phyloP scores from a whole-genome alignment of 2,888 invertebrate species.

The Drosophila meridiana region DNA sequence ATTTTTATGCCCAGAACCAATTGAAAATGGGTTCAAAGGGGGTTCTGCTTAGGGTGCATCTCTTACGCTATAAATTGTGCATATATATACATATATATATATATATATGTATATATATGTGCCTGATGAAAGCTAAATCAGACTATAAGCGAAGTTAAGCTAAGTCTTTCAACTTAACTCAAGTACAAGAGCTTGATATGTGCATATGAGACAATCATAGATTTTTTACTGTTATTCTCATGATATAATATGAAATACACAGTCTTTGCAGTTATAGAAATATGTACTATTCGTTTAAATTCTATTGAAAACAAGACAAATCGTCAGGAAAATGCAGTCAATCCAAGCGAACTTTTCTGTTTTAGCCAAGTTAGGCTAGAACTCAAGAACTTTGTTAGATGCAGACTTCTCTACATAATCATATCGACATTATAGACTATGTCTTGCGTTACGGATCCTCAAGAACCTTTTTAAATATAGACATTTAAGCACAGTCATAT shows the following conservation, averaged over 20 bases:
- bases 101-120: not conserved
- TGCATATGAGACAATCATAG: not conserved
- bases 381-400: not conserved
- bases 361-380: not conserved
- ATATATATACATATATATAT: not conserved
- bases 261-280: too few species aligned
- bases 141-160: not conserved
- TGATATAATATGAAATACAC: too few species aligned
- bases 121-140: not conserved
- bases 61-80: not conserved
- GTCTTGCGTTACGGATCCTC: not conserved
- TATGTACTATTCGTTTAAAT: not conserved
- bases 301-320: not conserved
- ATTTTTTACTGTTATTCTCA: not conserved
- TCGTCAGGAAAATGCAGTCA: not conserved
- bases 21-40: not conserved
- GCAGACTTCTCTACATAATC: not conserved
- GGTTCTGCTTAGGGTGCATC: not conserved
- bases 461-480: too few species aligned
- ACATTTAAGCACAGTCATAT: too few species aligned
- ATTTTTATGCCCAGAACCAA: conserved; percentile 1
- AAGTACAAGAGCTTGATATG: not conserved
- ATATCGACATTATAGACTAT: not conserved
- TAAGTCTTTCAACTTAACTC: not conserved
- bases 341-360: not conserved